These are phyloP conservation scores for Sebastes aleutianus DNA, from an alignment of 2,797 vertebrate species.

Conservation along the genomic window DNA sequence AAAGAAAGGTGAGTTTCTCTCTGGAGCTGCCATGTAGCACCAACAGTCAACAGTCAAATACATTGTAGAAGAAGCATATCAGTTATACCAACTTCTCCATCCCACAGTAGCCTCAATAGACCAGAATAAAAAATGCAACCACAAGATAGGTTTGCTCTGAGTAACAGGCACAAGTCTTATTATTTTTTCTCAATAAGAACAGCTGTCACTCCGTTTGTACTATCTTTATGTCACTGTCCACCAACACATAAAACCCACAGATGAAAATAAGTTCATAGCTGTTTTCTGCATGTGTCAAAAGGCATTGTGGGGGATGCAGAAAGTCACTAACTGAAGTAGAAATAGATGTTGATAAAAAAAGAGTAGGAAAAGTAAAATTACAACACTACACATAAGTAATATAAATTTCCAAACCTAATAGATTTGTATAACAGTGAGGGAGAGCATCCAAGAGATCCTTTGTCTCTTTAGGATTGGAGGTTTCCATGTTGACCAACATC, in stretches of 20 bases:
- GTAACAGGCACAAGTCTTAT: neutral
- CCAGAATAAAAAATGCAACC: constrained; percentile 17
- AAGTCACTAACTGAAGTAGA: constrained; percentile 9
- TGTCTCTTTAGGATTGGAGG: constrained; percentile 3
- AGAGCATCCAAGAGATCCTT: neutral
- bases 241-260: neutral
- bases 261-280: neutral
- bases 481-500: neutral
- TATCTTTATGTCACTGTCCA: neutral
- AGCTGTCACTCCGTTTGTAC: neutral
- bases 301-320: constrained; percentile 46
- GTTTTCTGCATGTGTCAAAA: constrained; percentile 32
- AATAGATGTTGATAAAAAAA: constrained; percentile 2
- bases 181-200: neutral
- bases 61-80: neutral
- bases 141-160: neutral
- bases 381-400: constrained; percentile 5
- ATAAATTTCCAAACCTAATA: neutral
- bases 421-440: neutral
- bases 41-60: constrained; percentile 48
- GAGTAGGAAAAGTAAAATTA: constrained; percentile 10
- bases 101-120: neutral
- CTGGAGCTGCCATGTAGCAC: constrained; percentile 50
- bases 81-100: neutral
- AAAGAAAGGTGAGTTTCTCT: constrained; percentile 18